Base-by-base conservation (phyloP, 1,140 invertebrate genomes). In the Platyscapa corneri region DNA sequence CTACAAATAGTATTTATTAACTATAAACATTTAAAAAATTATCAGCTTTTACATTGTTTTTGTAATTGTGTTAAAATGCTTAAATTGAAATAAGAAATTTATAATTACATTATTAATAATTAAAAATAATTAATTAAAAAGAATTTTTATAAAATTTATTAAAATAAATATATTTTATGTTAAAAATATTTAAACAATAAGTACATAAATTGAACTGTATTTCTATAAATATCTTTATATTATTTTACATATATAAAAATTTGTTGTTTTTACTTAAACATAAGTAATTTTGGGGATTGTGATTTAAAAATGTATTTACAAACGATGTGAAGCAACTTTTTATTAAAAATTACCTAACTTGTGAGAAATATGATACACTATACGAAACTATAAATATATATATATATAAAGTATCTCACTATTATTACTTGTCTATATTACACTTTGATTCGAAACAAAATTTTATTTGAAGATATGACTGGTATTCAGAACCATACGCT, bases 401-500 rank as follows among this genome's bases (percentile, higher is more conserved):
- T 79, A 39, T 85, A 42, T 83, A 83, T 82, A 82, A 80, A 83
- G 37, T 60, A 74, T 75, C 30, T 67, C 46, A 53, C 32, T 46
- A 70, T 27, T 20, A 80, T 53, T 81, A 27, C 32, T 65, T 75
- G 7, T 37, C 1, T 81, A 82, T 77, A 30, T 77, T 82, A 82
- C 60, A 82, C 34, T 49, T 78, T 75, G 46, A 77, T 86, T 82
- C 16, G 37, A 85, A 23, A 32, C 60, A 77, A 77, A 32, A 46
- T 70, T 77, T 27, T 20, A 39, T 76, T 60, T 82, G 32, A 53
- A 30, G 65, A 75, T 27, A 70, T 56, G n/a, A 85, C 83, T 74
- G 67, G 53, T 39, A 84, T 88, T 93, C 93, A 95, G 86, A 95
- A 95, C 94, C 94, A 95, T 34, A 95, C 88, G 85, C 92, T 94